Conservation (phyloP, 1,140 invertebrate species). For the Globodera rostochiensis region DNA sequence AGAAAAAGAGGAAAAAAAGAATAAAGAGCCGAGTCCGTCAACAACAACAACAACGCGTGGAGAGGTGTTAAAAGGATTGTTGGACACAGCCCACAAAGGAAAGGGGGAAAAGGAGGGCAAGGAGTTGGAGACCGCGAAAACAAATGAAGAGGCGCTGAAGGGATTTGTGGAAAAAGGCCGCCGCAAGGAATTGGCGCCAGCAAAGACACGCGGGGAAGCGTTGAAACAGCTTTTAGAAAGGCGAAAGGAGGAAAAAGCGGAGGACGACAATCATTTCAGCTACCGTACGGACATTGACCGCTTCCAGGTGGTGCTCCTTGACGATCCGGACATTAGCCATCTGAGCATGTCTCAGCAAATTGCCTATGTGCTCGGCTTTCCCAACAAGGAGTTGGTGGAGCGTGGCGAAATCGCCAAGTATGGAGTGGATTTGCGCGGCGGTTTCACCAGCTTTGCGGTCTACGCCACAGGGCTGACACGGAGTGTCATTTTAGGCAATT, state of each 20-base stretch:
- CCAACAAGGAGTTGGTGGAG: neutral
- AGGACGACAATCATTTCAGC: conserved; percentile 1
- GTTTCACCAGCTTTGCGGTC: conserved; percentile 20
- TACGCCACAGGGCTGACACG: conserved; percentile 9
- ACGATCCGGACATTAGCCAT: neutral
- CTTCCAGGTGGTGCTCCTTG: neutral
- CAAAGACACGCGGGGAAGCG: neutral
- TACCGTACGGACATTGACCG: neutral
- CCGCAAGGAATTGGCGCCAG: neutral
- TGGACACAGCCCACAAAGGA: neutral
- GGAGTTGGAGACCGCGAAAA: too few species aligned
- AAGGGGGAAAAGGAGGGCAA: too few species aligned
- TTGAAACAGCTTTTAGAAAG: neutral
- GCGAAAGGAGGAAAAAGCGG: too few species aligned
- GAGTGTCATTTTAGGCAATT: conserved; percentile 26
- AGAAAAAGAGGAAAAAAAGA: neutral
- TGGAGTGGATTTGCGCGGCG: conserved; percentile 17
- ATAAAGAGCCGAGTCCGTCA: neutral
- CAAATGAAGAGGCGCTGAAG: neutral
- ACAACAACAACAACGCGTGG: neutral
- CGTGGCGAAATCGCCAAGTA: conserved; percentile 18
- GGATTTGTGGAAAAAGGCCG: neutral
- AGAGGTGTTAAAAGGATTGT: neutral
- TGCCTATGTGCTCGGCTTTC: conserved; percentile 13
- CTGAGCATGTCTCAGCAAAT: conserved; percentile 15